Evolutionary conservation across 2,888 invertebrate species (phyloP).

Genomic region (Pocota personata): DNA sequence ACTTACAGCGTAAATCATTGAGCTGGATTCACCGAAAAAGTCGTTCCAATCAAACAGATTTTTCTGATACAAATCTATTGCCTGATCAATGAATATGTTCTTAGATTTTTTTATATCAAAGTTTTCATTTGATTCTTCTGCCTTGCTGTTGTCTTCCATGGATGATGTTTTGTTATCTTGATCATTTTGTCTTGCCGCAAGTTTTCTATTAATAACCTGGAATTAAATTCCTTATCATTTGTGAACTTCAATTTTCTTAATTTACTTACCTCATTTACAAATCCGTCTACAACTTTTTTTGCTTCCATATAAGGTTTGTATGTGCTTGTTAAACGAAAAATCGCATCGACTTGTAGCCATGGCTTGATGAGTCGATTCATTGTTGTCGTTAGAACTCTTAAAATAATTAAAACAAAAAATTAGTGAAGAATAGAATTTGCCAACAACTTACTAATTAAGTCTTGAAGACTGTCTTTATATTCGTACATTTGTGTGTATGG

Average conservation of each 20-base stretch:
- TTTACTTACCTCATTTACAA: constrained; percentile 34
- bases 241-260: not conserved
- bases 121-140: not conserved
- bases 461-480: not conserved
- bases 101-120: constrained; percentile 63
- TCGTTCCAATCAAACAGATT: constrained; percentile 71
- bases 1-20: constrained; percentile 74
- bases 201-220: constrained; percentile 40
- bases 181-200: not conserved
- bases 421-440: too few relatives aligned
- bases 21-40: constrained; percentile 74
- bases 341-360: constrained; percentile 25
- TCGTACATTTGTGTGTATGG: constrained; percentile 44
- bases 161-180: not conserved
- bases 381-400: constrained; percentile 47
- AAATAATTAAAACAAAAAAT: not conserved
- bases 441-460: too few relatives aligned
- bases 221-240: not conserved
- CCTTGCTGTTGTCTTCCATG: not conserved
- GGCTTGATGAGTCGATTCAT: constrained; percentile 47
- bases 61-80: constrained; percentile 70
- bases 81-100: constrained; percentile 76
- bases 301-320: constrained; percentile 50
- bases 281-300: constrained; percentile 35
- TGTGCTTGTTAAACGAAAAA: constrained; percentile 40